Base-by-base conservation (phyloP, 2,113 vertebrate genomes). In the Electrona antarctica region DNA sequence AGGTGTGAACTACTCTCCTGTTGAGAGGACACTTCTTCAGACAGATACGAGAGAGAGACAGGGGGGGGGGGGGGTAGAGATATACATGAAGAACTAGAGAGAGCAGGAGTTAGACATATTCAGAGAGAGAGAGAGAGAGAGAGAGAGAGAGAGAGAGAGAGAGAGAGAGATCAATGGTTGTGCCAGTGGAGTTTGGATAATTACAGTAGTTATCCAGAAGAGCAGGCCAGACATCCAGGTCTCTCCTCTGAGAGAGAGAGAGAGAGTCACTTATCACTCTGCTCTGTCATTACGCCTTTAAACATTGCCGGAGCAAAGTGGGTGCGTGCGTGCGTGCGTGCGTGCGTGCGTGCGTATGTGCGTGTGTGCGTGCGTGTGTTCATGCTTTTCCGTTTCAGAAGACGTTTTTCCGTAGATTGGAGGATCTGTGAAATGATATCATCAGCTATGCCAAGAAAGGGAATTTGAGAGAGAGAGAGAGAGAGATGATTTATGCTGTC, bases 241-340 rank as follows among this genome's bases (percentile, higher is more conserved):
- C 92, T 94, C 92, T 94, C 90, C 94, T n/a, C n/a, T n/a, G n/a
- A n/a, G n/a, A n/a, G n/a, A n/a, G n/a, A 21, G 21, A 83, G 93
- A 88, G 93, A 96, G 94, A 93, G 94, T 95, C 94, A 96, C 95
- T 96, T 94, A 94, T 92, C 94, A 93, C 92, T 92, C 91, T 94
- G 94, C 95, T 94, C 94, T 90, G 7, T 93, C 94, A 95, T 96
- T 94, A 93, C 84, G 71, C 85, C 80, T 87, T 88, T 86, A 90
- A 90, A 89, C 80, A 83, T 84, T 77, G 83, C 81, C 67, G 69
- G 68, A 71, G 81, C 74, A 86, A 81, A 85, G 83, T 84, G 85
- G 76, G 9, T 64, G 0, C 28, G 11, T 64, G 11, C 64, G 13
- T 67, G n/a, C 61, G 59, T 60, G 29, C 45, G 59, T 60, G 59